Conservation (phyloP, 2,113 vertebrate genomes). For the Genyomyrus donnyi region DNA sequence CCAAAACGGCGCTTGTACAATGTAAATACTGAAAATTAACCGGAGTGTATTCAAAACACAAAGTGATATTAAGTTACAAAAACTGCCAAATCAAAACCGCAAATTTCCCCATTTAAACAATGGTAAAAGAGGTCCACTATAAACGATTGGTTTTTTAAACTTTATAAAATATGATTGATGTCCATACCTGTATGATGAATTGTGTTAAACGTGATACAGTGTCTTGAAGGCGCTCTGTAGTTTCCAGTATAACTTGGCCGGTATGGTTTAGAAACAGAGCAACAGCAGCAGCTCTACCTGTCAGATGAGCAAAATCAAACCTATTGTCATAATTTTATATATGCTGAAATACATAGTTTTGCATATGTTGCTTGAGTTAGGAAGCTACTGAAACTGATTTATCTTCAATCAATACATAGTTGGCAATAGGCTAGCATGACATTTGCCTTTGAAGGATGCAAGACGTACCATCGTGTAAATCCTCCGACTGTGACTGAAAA, state of each 20-base stretch:
- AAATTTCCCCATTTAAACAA: not conserved
- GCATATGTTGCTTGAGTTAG: not conserved
- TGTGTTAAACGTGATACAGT: conserved; percentile 25
- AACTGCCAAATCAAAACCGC: not conserved
- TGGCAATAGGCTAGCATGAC: not conserved
- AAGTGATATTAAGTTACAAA: not conserved
- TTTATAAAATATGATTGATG: not conserved
- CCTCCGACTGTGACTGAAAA: not conserved
- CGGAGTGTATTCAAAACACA: not conserved
- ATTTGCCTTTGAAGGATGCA: not conserved
- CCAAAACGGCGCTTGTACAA: not conserved
- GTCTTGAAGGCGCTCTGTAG: conserved; percentile 23
- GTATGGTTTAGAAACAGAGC: not conserved
- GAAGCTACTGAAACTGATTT: not conserved
- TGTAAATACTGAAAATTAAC: not conserved
- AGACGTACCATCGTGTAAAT: not conserved
- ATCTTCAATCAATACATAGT: not conserved
- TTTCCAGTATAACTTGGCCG: conserved; percentile 18
- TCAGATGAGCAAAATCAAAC: conserved; percentile 12
- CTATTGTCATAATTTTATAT: not conserved
- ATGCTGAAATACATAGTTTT: not conserved
- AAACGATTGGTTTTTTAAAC: not conserved
- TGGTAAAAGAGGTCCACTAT: not conserved
- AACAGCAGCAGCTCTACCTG: not conserved
- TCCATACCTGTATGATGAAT: conserved; percentile 40